Percentiles rank a stretch among this genome's conserved stretches.
phyloP scores from a whole-genome alignment of 2,113 vertebrate genomes.

The Corydoras maculifer region DNA sequence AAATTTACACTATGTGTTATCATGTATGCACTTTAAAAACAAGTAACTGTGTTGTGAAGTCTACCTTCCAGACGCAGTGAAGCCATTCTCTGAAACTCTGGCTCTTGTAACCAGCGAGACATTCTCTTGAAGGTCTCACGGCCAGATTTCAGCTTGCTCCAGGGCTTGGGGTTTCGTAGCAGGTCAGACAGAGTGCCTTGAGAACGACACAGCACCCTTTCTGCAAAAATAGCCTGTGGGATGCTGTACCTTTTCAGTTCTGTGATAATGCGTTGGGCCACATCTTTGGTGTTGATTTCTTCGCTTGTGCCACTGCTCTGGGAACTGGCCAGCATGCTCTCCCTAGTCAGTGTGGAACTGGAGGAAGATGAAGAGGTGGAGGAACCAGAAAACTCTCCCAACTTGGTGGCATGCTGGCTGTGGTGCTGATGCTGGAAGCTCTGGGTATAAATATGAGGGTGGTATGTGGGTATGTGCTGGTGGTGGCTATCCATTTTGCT shows the following conservation, averaged over 20 bases:
- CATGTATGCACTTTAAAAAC: not conserved
- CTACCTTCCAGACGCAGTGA: constrained; percentile 79
- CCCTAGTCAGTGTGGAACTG: constrained; percentile 50
- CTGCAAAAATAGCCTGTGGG: constrained; percentile 79
- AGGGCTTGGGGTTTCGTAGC: constrained; percentile 79
- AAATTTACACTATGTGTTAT: too few relatives aligned
- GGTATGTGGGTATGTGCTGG: constrained; percentile 60
- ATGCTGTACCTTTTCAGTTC: constrained; percentile 81
- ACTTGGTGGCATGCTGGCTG: constrained; percentile 63
- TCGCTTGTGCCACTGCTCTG: constrained; percentile 57
- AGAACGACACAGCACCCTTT: constrained; percentile 75
- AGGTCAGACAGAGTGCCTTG: constrained; percentile 79
- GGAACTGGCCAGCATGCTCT: constrained; percentile 57
- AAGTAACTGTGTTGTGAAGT: constrained; percentile 40
- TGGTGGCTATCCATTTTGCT: constrained; percentile 69
- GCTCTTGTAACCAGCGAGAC: constrained; percentile 79
- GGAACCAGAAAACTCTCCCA: constrained; percentile 60
- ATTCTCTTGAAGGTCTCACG: constrained; percentile 82
- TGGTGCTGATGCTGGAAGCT: constrained; percentile 68
- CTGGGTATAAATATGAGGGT: constrained; percentile 68
- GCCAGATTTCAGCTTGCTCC: constrained; percentile 80
- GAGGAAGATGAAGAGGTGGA: constrained; percentile 48
- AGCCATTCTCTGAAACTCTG: constrained; percentile 79
- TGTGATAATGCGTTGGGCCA: constrained; percentile 77
- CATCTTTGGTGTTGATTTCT: constrained; percentile 79